Base-by-base conservation (phyloP, 2,113 vertebrate genomes). In the Scomber colias region DNA sequence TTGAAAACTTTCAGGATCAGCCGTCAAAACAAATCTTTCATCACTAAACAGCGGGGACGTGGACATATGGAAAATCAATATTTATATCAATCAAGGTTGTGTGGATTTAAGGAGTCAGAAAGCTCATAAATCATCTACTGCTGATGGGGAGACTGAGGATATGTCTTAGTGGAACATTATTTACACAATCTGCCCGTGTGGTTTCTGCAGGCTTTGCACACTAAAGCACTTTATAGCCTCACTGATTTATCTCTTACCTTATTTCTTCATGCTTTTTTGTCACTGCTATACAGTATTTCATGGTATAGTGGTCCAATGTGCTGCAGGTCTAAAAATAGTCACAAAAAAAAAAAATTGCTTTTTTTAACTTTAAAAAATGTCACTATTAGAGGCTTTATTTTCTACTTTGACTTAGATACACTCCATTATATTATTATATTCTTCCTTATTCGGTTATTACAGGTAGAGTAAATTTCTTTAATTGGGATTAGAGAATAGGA, bases 121-220 rank as follows among this genome's bases (percentile, higher is more conserved):
- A 45, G 65, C 45, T 77, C 70, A 68, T 84, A 63, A 81, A 78
- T 87, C 77, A 75, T 21, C 59, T 7, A 0, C 13, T 50, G 13
- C 56, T 63, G 45, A 51, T 19, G 30, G 62, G 19, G 9, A 31
- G 46, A 4, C 27, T 21, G 30, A 57, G 49, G 51, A 65, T 19
- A 48, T 1, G 59, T 13, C 72, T 73, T 31, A 65, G 63, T 64
- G 59, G 80, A 51, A 77, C 68, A 46, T 70, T 80, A 77, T 87
- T 73, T 80, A 77, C 85, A 69, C 76, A 75, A 75, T 15, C 70
- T 82, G 75, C 70, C 61, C 40, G 17, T 16, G 16, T 16, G 16
- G 6, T 64, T 45, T 44, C 69, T 77, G 81, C 70, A 35, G 69
- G 10, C 46, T 72, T 1, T 45, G 68, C 73, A 71, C 68, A 56